These are phyloP conservation scores for Cheirogaleus medius DNA, from an alignment of 2,113 vertebrate species.

Conservation along the genomic window DNA sequence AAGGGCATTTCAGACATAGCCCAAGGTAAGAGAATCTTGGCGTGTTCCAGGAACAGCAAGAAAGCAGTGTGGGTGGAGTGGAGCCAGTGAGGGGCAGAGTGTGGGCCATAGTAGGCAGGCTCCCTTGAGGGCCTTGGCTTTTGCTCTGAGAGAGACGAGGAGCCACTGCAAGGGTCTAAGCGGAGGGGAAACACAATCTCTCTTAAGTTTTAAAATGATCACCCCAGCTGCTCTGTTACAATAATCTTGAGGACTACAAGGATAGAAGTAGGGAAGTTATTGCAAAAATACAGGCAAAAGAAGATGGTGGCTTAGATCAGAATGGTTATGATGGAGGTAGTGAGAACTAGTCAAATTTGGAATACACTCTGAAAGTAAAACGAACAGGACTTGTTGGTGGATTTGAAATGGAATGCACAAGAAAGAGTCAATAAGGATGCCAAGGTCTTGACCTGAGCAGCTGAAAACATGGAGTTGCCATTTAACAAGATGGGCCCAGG, in stretches of 20 bases:
- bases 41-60: background rate
- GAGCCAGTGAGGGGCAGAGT: background rate
- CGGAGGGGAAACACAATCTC: background rate
- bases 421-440: background rate
- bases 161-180: background rate
- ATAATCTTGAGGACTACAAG: background rate
- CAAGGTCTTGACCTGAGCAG: background rate
- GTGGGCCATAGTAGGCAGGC: background rate
- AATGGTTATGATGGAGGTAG: background rate
- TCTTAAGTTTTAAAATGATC: background rate
- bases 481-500: background rate
- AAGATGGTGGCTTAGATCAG: background rate
- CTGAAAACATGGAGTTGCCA: background rate
- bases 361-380: background rate
- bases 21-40: background rate
- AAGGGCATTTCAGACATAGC: background rate
- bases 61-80: too few species aligned
- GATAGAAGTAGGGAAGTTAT: background rate
- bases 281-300: background rate
- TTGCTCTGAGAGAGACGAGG: background rate
- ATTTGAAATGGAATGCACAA: background rate
- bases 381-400: background rate
- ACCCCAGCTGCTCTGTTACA: background rate
- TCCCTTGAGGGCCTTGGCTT: background rate
- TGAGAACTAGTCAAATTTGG: background rate